Conservation (phyloP, 2,888 invertebrate genomes). For the Serripes groenlandicus region DNA sequence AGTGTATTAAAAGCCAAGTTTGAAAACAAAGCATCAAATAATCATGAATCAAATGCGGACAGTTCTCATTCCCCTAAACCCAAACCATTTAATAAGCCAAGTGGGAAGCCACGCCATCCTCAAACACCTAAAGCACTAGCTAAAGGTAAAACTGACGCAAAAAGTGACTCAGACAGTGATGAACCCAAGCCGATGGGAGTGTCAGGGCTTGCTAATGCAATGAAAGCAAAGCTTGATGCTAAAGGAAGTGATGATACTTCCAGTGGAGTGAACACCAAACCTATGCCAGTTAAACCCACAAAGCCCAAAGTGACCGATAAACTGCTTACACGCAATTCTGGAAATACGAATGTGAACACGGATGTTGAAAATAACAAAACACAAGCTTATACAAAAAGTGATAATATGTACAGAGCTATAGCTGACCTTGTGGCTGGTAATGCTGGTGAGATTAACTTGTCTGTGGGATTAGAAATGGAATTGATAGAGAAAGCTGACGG, state of each 20-base stretch:
- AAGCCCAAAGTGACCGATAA: slow-evolving; percentile 31
- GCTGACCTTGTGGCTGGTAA: slow-evolving; percentile 62
- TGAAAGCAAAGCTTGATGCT: slow-evolving; percentile 65
- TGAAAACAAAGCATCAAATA: slow-evolving; percentile 60
- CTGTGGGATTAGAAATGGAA: slow-evolving; percentile 61
- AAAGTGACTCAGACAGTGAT: slow-evolving; percentile 34
- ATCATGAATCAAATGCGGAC: slow-evolving; percentile 16
- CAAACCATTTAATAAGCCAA: too few species aligned
- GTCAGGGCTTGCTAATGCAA: slow-evolving; percentile 55
- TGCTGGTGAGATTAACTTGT: slow-evolving; percentile 66
- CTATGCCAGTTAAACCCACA: slow-evolving; percentile 16
- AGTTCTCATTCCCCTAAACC: slow-evolving; percentile 22
- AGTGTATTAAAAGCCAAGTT: slow-evolving; percentile 73
- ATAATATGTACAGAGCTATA: slow-evolving; percentile 56
- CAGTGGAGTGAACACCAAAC: slow-evolving; percentile 30
- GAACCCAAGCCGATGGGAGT: slow-evolving; percentile 46
- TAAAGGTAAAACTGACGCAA: slow-evolving; percentile 33
- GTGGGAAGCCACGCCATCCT: slow-evolving; percentile 16
- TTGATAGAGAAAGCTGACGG: slow-evolving; percentile 69
- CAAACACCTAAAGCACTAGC: slow-evolving; percentile 13
- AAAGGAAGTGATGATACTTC: slow-evolving; percentile 19
- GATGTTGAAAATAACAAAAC: slow-evolving; percentile 53
- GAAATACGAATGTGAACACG: slow-evolving; percentile 23
- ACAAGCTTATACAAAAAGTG: background rate
- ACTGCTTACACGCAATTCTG: background rate